Evolutionary conservation across 2,888 invertebrate genomes (phyloP).

Genomic region (Drymonia ruficornis): DNA sequence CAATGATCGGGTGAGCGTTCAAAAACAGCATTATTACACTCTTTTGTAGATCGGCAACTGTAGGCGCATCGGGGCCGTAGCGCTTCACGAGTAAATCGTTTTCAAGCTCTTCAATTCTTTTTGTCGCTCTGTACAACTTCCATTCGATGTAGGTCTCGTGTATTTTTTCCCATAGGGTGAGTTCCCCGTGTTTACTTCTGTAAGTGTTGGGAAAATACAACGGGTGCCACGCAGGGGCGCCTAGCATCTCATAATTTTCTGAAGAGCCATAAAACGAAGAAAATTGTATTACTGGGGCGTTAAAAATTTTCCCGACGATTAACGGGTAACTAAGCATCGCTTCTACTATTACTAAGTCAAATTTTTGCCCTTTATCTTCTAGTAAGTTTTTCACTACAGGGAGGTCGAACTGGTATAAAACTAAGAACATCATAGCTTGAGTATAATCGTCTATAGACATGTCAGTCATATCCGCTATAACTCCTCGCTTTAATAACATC

Average conservation of each 20-base stretch:
- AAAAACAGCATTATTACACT: conserved; percentile 2
- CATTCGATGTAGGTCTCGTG: neutral
- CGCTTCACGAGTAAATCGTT: neutral
- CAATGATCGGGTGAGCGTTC: conserved; percentile 5
- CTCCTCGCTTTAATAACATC: conserved; percentile 6
- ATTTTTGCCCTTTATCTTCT: conserved; percentile 9
- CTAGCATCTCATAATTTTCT: conserved; percentile 6
- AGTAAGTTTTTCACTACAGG: conserved; percentile 10
- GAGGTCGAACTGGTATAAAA: neutral
- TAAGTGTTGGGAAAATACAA: conserved; percentile 4
- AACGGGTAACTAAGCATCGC: conserved; percentile 5
- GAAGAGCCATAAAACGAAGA: conserved; percentile 6
- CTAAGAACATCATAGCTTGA: neutral
- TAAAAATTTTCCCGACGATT: conserved; percentile 4
- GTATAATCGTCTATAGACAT: neutral
- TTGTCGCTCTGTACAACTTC: neutral
- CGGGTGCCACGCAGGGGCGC: conserved; percentile 7
- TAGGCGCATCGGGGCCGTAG: neutral
- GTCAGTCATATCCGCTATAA: neutral
- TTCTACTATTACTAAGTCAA: conserved; percentile 12
- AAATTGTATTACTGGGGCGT: conserved; percentile 11
- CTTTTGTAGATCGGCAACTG: conserved; percentile 6
- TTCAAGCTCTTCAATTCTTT: neutral
- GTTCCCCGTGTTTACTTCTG: conserved; percentile 2
- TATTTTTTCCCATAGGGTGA: conserved; percentile 4